Conservation (phyloP, 2,113 vertebrate genomes). For the Plecotus auritus region DNA sequence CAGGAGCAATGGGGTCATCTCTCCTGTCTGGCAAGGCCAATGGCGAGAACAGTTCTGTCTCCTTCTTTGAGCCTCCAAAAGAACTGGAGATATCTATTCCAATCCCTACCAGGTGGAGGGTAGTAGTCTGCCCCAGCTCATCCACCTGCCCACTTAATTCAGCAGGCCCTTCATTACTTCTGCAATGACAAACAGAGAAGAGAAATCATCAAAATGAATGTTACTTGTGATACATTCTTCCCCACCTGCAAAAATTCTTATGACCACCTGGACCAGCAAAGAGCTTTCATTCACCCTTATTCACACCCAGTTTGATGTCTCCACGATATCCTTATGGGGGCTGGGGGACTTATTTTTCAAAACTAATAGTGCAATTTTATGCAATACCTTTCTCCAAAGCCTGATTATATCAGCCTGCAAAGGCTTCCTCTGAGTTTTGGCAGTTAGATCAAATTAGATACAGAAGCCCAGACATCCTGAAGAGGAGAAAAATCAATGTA, state of each 20-base stretch:
- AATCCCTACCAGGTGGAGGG: background rate
- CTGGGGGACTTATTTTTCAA: background rate
- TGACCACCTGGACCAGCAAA: background rate
- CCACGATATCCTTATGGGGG: background rate
- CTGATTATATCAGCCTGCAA: background rate
- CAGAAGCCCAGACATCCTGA: constrained; percentile 21
- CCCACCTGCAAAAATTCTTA: background rate
- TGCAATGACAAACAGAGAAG: background rate
- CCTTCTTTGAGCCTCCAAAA: background rate
- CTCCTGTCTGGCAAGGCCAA: background rate
- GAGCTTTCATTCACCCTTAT: background rate
- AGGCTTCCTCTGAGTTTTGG: background rate
- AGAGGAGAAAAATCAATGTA: constrained; percentile 68
- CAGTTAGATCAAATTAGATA: constrained; percentile 17
- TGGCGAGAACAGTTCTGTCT: background rate
- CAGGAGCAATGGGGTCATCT: background rate
- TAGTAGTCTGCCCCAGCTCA: background rate
- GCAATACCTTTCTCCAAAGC: background rate
- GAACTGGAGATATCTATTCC: background rate
- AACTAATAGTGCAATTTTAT: background rate
- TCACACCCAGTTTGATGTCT: background rate
- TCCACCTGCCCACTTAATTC: background rate
- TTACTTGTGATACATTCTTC: background rate
- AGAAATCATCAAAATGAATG: background rate
- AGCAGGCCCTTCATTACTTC: background rate